These are phyloP conservation scores for Thalassophryne amazonica DNA, from an alignment of 2,797 vertebrate species.

Conservation along the genomic window DNA sequence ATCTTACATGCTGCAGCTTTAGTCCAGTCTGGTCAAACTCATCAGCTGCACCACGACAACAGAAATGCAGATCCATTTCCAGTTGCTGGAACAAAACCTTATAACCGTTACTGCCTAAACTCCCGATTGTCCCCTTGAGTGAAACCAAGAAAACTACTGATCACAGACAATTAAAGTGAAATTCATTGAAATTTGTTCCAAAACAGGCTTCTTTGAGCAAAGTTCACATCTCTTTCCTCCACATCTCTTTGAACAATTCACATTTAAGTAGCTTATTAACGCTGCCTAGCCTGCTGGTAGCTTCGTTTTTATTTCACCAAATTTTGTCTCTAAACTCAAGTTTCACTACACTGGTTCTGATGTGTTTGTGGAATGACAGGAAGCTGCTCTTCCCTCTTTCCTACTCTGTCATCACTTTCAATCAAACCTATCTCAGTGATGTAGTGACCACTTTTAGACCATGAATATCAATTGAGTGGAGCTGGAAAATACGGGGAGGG, in stretches of 20 bases:
- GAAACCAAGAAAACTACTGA: no score
- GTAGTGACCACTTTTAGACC: constrained; percentile 50
- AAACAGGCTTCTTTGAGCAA: constrained; percentile 15
- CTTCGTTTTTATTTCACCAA: neutral
- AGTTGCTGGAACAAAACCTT: no score
- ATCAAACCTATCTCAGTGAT: constrained; percentile 57
- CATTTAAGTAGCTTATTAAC: constrained; percentile 8
- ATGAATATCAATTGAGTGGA: constrained; percentile 60
- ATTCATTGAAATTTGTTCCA: no score
- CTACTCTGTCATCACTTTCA: constrained; percentile 40
- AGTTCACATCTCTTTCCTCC: constrained; percentile 5
- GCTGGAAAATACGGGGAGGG: neutral
- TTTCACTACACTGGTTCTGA: constrained; percentile 1
- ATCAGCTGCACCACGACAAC: no score
- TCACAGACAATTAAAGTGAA: no score
- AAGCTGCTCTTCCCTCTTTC: constrained; percentile 9
- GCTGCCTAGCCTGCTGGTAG: neutral
- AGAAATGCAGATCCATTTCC: no score
- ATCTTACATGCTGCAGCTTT: no score
- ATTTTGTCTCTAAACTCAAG: neutral
- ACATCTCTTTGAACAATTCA: constrained; percentile 12
- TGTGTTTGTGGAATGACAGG: constrained; percentile 4
- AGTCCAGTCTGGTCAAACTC: no score
- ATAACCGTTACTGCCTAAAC: no score
- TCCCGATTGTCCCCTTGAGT: no score